Evolutionary conservation across 2,888 invertebrate genomes (phyloP).

Genomic region (Mythimna vitellina): DNA sequence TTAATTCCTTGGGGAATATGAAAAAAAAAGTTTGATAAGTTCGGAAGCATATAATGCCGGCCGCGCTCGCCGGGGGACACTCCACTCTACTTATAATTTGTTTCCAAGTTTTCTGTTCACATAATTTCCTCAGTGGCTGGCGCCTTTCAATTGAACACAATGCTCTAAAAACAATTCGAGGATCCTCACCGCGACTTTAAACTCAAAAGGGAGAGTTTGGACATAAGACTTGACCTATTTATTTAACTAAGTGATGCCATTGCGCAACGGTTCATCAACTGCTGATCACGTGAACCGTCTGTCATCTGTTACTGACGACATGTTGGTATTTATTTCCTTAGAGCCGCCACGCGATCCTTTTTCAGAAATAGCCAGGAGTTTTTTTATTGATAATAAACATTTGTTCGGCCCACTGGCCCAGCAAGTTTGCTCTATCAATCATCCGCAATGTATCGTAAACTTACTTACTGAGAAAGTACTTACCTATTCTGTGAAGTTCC

Average conservation of each 20-base stretch:
- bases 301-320: slow-evolving; percentile 56
- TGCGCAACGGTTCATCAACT: slow-evolving; percentile 68
- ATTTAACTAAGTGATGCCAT: slow-evolving; percentile 65
- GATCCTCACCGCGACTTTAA: slow-evolving; percentile 38
- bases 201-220: slow-evolving; percentile 55
- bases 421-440: slow-evolving; percentile 62
- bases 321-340: slow-evolving; percentile 47
- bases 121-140: slow-evolving; percentile 74
- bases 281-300: slow-evolving; percentile 59
- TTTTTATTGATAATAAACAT: slow-evolving; percentile 61
- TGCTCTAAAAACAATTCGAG: slow-evolving; percentile 68
- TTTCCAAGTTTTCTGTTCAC: slow-evolving; percentile 79
- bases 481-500: slow-evolving; percentile 66
- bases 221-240: slow-evolving; percentile 69
- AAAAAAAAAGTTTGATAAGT: slow-evolving; percentile 76
- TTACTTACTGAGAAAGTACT: slow-evolving; percentile 60
- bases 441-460: slow-evolving; percentile 62
- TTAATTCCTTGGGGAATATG: slow-evolving; percentile 78
- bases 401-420: slow-evolving; percentile 53
- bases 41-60: slow-evolving; percentile 76
- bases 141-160: slow-evolving; percentile 79
- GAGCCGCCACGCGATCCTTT: slow-evolving; percentile 35
- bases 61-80: slow-evolving; percentile 70
- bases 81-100: slow-evolving; percentile 78
- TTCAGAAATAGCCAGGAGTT: slow-evolving; percentile 56